These are phyloP conservation scores for Coregonus ussuriensis DNA, from an alignment of 2,797 vertebrate genomes.

Conservation along the genomic window DNA sequence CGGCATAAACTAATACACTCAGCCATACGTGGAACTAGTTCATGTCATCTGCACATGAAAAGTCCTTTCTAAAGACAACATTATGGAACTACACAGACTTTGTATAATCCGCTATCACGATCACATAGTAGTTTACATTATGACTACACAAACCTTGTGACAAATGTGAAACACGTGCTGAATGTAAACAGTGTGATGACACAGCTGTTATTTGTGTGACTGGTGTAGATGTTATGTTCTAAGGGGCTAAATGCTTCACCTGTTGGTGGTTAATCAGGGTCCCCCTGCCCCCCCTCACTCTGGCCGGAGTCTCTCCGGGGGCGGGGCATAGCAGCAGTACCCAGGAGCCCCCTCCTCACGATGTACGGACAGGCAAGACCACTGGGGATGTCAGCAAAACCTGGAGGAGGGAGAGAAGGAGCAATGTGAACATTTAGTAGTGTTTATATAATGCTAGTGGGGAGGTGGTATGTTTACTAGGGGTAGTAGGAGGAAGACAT, in stretches of 20 bases:
- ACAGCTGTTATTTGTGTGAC: neutral
- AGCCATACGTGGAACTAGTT: neutral
- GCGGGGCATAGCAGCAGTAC: constrained; percentile 68
- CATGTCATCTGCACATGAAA: neutral
- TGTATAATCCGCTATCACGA: neutral
- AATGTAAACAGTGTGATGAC: neutral
- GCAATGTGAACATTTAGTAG: neutral
- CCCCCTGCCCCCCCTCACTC: constrained; percentile 65
- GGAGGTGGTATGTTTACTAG: neutral
- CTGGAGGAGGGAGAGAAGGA: constrained; percentile 48
- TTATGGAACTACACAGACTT: neutral
- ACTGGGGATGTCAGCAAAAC: constrained; percentile 84
- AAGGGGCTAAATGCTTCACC: neutral
- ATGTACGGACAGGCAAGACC: constrained; percentile 81
- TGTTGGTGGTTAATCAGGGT: neutral
- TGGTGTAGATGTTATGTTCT: neutral
- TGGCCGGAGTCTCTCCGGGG: constrained; percentile 44
- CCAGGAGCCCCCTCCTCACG: constrained; percentile 79
- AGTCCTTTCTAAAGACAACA: neutral
- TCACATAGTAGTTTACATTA: neutral
- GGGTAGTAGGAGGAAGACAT: neutral
- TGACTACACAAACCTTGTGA: neutral
- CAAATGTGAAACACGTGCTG: neutral
- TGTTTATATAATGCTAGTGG: neutral
- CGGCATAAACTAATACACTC: neutral